Percentiles rank a stretch among this genome's conserved stretches.
These are phyloP conservation scores for Hipparchia sbordonii DNA, from an alignment of 2,888 invertebrate genomes.

Conservation along the genomic window DNA sequence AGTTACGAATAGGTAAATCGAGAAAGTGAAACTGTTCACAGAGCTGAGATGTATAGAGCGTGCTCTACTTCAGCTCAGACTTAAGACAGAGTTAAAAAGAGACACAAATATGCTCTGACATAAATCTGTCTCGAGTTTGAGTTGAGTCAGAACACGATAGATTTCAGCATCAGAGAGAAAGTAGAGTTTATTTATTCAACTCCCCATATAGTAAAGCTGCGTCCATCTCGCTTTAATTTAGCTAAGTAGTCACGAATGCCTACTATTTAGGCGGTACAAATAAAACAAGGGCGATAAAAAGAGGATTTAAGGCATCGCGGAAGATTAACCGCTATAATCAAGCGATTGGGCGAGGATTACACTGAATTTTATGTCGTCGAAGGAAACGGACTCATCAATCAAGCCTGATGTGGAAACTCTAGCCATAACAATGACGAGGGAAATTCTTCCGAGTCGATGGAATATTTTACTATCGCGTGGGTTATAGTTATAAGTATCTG, in stretches of 20 bases:
- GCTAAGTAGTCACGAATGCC: conserved; percentile 69
- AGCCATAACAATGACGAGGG: conserved; percentile 63
- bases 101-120: too few species aligned
- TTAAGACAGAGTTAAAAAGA: too few species aligned
- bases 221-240: conserved; percentile 62
- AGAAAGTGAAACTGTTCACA: not conserved
- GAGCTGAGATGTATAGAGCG: too few species aligned
- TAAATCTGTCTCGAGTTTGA: too few species aligned
- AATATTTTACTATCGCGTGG: not conserved
- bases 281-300: conserved; percentile 71
- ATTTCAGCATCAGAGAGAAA: not conserved
- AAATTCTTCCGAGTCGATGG: not conserved
- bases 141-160: too few species aligned
- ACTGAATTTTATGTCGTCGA: conserved; percentile 70
- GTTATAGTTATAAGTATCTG: not conserved
- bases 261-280: conserved; percentile 61
- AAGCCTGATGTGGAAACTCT: conserved; percentile 54
- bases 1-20: not conserved
- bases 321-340: conserved; percentile 78
- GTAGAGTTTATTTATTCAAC: conserved; percentile 14
- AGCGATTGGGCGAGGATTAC: conserved; percentile 76
- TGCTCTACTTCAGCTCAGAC: too few species aligned
- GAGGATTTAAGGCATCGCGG: conserved; percentile 59
- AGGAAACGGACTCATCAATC: conserved; percentile 52
- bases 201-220: conserved; percentile 31